Evolutionary conservation across 2,888 invertebrate genomes (phyloP), one percentile per base, ranked within the genome.

Genomic region (Drosophila birchii): DNA sequence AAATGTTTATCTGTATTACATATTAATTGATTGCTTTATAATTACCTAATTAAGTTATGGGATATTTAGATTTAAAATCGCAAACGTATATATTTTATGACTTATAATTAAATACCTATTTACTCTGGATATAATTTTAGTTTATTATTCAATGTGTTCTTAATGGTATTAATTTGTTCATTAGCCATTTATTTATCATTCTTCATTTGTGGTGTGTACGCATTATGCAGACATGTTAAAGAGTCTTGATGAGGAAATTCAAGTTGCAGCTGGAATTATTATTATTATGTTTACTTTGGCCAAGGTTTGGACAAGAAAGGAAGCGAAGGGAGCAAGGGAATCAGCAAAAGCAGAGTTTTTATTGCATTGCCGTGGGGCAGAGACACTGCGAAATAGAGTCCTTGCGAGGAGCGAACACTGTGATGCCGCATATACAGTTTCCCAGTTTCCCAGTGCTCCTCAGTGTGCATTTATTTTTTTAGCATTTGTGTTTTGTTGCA

Each of bases 211-310:
- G 53, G 47, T 16, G 8, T 51, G 7, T 26, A 5, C 45, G 9
- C 55, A 39, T 9, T 39, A 34, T 45, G 49, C n/a, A 36, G 11
- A 20, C 12, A n/a, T 58, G 43, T 59, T 64, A 45, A 75, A 45
- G 51, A 53, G 36, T n/a, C 18, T 36, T 32, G 41, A 57, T 75
- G 51, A 34, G 47, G 20, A 23, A 83, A 70, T 74, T 74, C 29
- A 73, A 81, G 62, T 56, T 87, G 69, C 64, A 76, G 56, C 60
- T 76, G 63, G 62, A 59, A 60, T 43, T 20, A 43, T 12, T 60
- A 71, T 69, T 78, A 83, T 84, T 69, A 67, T 78, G 69, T 83
- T 87, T 78, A 69, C 81, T 73, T 80, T 88, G 63, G 76, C 59
- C 60, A 57, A 34, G 23, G 55, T 39, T 72, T 29, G 62, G 47